Base-by-base conservation (phyloP, 2,113 vertebrate species). In the Apteryx owenii region DNA sequence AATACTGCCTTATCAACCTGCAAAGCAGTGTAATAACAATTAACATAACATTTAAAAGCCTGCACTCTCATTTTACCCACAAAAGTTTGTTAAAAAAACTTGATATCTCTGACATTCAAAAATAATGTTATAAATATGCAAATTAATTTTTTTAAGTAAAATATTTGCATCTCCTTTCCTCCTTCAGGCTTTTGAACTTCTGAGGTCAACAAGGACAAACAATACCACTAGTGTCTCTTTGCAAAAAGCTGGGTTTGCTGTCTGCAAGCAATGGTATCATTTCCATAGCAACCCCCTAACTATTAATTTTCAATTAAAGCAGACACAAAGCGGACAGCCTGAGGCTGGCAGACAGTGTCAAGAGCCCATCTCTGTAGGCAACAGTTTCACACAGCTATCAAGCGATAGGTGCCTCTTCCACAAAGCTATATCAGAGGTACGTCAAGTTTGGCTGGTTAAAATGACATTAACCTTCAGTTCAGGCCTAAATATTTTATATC, bases 191-290 rank as follows among this genome's bases (percentile, higher is more conserved):
- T 99, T 99, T 99, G 98, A 98, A 99, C 99, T 98, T 98, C 98
- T 99, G 99, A 99, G 99, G 99, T 99, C 99, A 99, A 99, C 98
- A 98, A 99, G 99, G 99, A 99, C 99, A 99, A 99, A 99, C 98
- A 98, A 99, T 99, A 99, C 99, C 99, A 99, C 98, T 99, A 99
- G 99, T 99, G 98, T 98, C 99, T 99, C 99, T 99, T 99, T 98
- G 99, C 98, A 99, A 98, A 98, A 98, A 99, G 98, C 98, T 98
- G 97, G 98, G 98, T 98, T 98, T 99, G 98, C 98, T 98, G 98
- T 98, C 98, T 99, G 98, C 97, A 98, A 98, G 98, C 98, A 97
- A 98, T 98, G 98, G 98, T 98, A 98, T 98, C 97, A 98, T 99
- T 99, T 99, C 98, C 98, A 99, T 98, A 98, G 98, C 98, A 99